Conservation (phyloP, 1,140 invertebrate genomes). For the Brachionus rubens region DNA sequence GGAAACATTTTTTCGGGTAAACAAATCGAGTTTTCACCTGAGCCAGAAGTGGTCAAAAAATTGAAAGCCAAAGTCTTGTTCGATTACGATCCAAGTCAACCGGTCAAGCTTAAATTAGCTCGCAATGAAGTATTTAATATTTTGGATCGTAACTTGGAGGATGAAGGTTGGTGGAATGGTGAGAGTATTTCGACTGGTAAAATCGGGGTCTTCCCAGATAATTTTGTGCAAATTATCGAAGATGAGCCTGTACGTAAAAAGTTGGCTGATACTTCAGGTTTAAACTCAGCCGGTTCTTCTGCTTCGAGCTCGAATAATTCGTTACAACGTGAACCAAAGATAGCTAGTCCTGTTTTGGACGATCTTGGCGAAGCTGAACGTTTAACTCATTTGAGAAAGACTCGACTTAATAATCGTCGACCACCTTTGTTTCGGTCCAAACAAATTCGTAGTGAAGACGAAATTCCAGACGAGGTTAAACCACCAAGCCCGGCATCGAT, state of each 20-base stretch:
- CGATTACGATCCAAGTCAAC: slow-evolving; percentile 83
- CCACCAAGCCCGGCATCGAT: neutral
- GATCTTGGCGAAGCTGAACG: neutral
- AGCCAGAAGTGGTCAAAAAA: neutral
- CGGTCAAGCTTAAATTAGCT: slow-evolving; percentile 79
- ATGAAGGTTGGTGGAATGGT: slow-evolving; percentile 94
- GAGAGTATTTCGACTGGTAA: slow-evolving; percentile 73
- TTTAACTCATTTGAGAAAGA: slow-evolving; percentile 15
- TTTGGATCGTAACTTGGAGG: slow-evolving; percentile 75
- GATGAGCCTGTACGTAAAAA: neutral
- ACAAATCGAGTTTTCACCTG: slow-evolving; percentile 27
- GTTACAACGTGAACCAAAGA: neutral
- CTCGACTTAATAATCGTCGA: neutral
- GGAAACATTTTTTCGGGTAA: slow-evolving; percentile 40
- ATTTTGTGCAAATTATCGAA: slow-evolving; percentile 30
- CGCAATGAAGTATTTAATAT: slow-evolving; percentile 83
- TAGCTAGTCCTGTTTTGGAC: neutral
- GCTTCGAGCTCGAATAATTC: slow-evolving; percentile 36
- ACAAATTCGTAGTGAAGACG: slow-evolving; percentile 32
- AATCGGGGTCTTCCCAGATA: slow-evolving; percentile 79
- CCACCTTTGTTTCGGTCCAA: slow-evolving; percentile 43
- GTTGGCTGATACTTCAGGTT: neutral
- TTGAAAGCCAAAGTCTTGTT: slow-evolving; percentile 74
- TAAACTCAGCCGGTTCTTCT: neutral
- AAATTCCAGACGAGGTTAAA: neutral